Base-by-base conservation (phyloP, 2,797 vertebrate species). In the Hypotaenidia okinawae region DNA sequence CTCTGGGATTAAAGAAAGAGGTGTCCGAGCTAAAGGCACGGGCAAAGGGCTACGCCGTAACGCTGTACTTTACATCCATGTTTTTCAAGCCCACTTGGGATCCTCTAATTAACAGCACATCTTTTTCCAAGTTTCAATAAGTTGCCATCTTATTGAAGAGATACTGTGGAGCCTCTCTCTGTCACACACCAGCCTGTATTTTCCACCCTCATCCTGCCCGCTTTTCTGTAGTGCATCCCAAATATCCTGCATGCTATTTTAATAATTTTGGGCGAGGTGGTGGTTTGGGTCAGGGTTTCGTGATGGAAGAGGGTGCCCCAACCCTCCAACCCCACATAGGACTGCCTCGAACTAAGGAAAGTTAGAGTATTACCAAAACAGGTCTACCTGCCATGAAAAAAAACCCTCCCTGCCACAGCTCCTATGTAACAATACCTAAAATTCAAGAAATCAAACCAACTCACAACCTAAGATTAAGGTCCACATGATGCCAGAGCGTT, bases 391-490 rank as follows among this genome's bases (percentile, higher is more conserved):
- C 51, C 45, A 17, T 17, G 54, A 37, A 47, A 82, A 89, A 91
- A 25, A 68, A 16, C 54, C 10, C 11, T 45, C 55, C 12, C 3
- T 2, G n/a, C 13, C 47, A 43, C 43, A 64, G 61, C 30, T 6
- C 0, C 1, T 11, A 74, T 11, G 67, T 22, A 77, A 33, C 5
- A 67, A 1, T 13, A 58, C n/a, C 64, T 72, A 80, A 94, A 94
- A 93, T 90, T 62, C 82, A 88, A 85, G 86, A 35, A 82, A 87
- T 69, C 0, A 0, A 87, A 70, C 35, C 82, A 84, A 93, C 58
- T 94, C 90, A 77, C 94, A 74, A 89, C 83, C 70, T 70, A 92
- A 94, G 88, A 94, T 93, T 82, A 93, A 74, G 83, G 70, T 54
- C 85, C 74, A 64, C 12, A 57, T 32, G 24, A 81, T 25, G 35